Percentiles rank a stretch among this genome's conserved stretches.
phyloP scores from a whole-genome alignment of 2,797 vertebrate species.

The Notamacropus eugenii region DNA sequence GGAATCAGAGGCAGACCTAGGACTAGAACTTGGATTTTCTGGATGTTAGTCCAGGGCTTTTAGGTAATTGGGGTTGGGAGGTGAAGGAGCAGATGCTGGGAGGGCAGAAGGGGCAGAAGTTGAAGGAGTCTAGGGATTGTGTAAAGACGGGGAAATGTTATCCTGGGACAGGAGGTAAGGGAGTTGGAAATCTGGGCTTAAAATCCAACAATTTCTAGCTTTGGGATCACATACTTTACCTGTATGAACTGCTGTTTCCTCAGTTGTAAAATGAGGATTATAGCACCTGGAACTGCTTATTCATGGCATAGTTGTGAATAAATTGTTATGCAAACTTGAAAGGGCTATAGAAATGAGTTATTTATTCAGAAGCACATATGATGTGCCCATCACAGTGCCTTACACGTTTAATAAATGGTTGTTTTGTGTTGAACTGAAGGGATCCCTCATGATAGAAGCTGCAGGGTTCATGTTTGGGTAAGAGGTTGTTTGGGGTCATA shows the following conservation, averaged over 20 bases:
- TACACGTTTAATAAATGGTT: background rate
- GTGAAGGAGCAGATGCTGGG: background rate
- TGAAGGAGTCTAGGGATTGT: background rate
- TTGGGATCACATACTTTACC: background rate
- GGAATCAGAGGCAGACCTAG: background rate
- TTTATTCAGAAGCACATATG: background rate
- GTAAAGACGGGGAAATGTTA: background rate
- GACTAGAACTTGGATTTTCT: background rate
- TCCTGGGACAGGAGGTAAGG: background rate
- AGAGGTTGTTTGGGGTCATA: background rate
- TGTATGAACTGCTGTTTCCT: background rate
- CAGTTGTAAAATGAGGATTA: background rate
- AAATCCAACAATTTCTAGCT: background rate
- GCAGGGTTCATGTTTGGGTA: background rate
- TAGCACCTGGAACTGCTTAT: background rate
- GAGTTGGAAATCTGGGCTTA: background rate
- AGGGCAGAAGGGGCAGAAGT: background rate
- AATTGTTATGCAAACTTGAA: background rate
- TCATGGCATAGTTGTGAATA: background rate
- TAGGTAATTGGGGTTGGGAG: background rate
- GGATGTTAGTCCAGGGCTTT: no score
- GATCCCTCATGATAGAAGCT: background rate
- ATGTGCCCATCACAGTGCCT: background rate
- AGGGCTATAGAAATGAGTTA: background rate
- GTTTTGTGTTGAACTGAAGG: background rate